These are phyloP conservation scores for Hystrix brachyura DNA, from an alignment of 2,113 vertebrate species.

Conservation along the genomic window DNA sequence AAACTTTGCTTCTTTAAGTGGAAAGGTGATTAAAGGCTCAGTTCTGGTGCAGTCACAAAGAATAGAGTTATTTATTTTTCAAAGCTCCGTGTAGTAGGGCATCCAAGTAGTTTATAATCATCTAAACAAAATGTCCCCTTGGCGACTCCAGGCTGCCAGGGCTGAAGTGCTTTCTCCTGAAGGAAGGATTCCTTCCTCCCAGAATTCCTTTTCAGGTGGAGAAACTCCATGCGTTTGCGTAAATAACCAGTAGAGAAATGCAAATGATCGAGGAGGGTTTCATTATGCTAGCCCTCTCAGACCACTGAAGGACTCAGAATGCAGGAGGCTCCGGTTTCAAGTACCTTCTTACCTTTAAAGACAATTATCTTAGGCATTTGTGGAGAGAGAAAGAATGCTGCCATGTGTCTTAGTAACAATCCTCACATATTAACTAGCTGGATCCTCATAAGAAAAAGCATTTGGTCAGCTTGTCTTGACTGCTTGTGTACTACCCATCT, in stretches of 20 bases:
- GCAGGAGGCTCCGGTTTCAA: constrained; percentile 81
- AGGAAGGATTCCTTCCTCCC: constrained; percentile 77
- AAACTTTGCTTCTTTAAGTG: constrained; percentile 76
- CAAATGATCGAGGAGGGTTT: constrained; percentile 78
- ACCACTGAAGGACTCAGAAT: constrained; percentile 79
- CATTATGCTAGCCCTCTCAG: constrained; percentile 79
- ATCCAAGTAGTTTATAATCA: constrained; percentile 82
- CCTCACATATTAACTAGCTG: constrained; percentile 61
- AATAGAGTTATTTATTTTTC: constrained; percentile 82
- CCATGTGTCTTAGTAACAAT: constrained; percentile 66
- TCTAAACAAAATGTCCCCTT: constrained; percentile 83
- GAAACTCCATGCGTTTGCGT: constrained; percentile 81
- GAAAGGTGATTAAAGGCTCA: constrained; percentile 71
- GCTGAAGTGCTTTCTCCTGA: constrained; percentile 75
- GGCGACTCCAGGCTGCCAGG: constrained; percentile 73
- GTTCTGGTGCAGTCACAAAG: constrained; percentile 76
- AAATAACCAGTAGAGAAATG: constrained; percentile 83
- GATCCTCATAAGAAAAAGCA: constrained; percentile 58
- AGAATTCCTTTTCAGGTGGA: constrained; percentile 67
- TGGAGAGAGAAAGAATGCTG: constrained; percentile 11
- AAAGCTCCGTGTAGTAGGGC: constrained; percentile 76
- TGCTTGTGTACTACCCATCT: constrained; percentile 59
- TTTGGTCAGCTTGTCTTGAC: constrained; percentile 38
- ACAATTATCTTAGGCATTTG: constrained; percentile 81
- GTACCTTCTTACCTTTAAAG: constrained; percentile 82